phyloP scores from a whole-genome alignment of 2,797 vertebrate species.

The Amblyopsis hoosieri region DNA sequence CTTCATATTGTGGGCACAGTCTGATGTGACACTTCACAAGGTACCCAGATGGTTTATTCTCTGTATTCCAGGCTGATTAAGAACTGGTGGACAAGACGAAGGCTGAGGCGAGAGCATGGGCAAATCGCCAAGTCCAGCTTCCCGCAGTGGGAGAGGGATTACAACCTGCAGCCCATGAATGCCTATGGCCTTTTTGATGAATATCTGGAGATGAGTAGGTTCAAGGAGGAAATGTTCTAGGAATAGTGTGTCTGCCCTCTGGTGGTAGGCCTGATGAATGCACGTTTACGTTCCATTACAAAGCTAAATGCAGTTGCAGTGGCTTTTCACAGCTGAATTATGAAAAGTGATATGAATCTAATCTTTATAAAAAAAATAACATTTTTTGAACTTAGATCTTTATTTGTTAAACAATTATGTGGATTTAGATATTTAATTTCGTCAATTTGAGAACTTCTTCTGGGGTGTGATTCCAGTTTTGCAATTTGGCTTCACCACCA shows the following conservation, averaged over 20 bases:
- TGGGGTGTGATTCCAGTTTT: constrained; percentile 80
- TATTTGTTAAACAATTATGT: neutral
- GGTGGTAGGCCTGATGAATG: no score
- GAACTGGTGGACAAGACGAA: constrained; percentile 93
- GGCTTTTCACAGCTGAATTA: no score
- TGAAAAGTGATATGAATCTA: no score
- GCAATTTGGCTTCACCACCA: constrained; percentile 97
- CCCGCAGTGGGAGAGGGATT: constrained; percentile 93
- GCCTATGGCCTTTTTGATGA: constrained; percentile 93
- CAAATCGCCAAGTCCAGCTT: constrained; percentile 80
- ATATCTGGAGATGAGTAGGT: constrained; percentile 95
- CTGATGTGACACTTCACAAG: no score
- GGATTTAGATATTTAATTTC: neutral
- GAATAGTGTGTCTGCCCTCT: no score
- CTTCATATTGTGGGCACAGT: no score
- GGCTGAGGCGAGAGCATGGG: constrained; percentile 83
- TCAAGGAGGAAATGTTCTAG: no score
- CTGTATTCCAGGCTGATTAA: constrained; percentile 81
- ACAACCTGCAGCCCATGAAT: constrained; percentile 92
- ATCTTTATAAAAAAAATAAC: no score
- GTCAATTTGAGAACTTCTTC: neutral
- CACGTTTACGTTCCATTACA: no score
- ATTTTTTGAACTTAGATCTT: no score
- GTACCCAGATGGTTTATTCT: neutral
- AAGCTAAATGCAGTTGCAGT: no score